Base-by-base conservation (phyloP, 2,797 vertebrate species). In the Percopsis omiscomaycus region DNA sequence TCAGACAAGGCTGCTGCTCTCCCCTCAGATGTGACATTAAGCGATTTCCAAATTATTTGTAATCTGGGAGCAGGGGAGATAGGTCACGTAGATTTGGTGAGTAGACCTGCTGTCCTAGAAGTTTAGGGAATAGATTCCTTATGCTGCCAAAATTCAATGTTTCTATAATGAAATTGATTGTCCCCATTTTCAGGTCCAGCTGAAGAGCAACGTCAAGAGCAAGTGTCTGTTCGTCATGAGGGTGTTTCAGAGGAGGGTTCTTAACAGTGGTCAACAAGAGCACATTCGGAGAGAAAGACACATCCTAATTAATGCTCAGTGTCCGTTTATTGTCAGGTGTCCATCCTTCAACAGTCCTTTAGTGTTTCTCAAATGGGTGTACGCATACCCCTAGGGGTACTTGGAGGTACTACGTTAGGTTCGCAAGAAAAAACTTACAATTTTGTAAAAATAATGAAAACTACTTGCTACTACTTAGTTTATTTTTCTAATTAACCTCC, bases 31-130 rank as follows among this genome's bases (percentile, higher is more conserved):
- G 87, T 94, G 85, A 94, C 93, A 73, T 89, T 96, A 69, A 91
- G 92, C 22, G 95, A 98, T 84, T 96, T 99, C 89, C 95, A 95
- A 90, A 94, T 96, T 80, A 91, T 97, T 22, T 92, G 93, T 84
- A 92, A 93, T 46, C 91, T 98, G 1, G 95, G 94, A 64, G 90
- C 94, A 4, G 95, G 95, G 86, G 95, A 95, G 61, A 96, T 95
- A 37, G 94, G 96, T 79, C 91, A 95, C 89, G 92, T 96, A 66
- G 95, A 98, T 72, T 91, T 98, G 93, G 97, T 98, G 88, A 92
- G 94, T 30, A 44, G 14, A 22, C 13, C 50, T 4, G 66, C 66
- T 75, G 65, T 61, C 30, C 12, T 2, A 60, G 72, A 44, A 42
- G 27, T 56, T 75, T 11, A 47, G 58, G 37, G 65, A 60, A 0